Conservation (phyloP, 1,140 invertebrate genomes). For the Paraescarpia echinospica region DNA sequence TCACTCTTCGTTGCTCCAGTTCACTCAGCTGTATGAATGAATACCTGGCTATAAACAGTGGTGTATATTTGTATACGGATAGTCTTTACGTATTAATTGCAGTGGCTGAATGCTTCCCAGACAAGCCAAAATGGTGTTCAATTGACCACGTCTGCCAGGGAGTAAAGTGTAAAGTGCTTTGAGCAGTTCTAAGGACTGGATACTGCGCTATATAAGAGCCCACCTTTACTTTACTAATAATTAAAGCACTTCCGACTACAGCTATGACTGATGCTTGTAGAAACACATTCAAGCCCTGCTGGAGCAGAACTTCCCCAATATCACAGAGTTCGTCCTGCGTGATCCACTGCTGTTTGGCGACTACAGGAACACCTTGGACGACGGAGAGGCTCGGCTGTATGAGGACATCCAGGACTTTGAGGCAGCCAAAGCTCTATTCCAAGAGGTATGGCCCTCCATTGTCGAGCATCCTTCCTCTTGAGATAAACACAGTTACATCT, state of each 20-base stretch:
- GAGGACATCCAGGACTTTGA: constrained; percentile 88
- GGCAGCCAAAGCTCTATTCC: constrained; percentile 78
- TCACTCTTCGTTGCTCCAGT: too few relatives aligned
- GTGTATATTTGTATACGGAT: too few relatives aligned
- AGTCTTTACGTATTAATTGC: too few relatives aligned
- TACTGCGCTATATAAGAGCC: too few relatives aligned
- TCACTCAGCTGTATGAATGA: too few relatives aligned
- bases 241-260: constrained; percentile 9
- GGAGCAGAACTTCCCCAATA: constrained; percentile 50
- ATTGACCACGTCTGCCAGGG: too few relatives aligned
- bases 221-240: too few relatives aligned
- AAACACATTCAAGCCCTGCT: constrained; percentile 42
- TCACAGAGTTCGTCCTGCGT: constrained; percentile 68
- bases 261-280: constrained; percentile 32
- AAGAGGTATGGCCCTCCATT: constrained; percentile 67
- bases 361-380: constrained; percentile 75
- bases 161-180: too few relatives aligned
- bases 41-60: too few relatives aligned
- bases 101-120: too few relatives aligned
- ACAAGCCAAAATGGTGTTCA: too few relatives aligned
- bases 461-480: not conserved
- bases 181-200: too few relatives aligned
- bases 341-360: constrained; percentile 87
- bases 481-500: not conserved
- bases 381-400: constrained; percentile 71